Evolutionary conservation across 1,140 invertebrate species (phyloP), one percentile per base, ranked within the genome.

Genomic region (Achatina immaculata): DNA sequence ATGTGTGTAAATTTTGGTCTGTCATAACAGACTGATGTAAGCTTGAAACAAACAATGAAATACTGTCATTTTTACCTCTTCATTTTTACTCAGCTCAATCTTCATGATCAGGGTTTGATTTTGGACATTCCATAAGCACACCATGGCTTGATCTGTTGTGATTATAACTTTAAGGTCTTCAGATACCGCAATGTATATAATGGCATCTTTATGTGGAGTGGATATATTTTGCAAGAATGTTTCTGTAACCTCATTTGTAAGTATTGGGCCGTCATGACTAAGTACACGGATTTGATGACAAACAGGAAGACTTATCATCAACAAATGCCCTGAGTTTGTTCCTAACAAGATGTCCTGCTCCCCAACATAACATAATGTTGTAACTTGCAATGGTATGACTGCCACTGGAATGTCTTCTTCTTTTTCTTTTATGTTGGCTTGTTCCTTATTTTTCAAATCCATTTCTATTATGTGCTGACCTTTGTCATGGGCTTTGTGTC

Each of bases 91-190:
- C 1, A 58, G 74, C 24, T 62, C 28, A 62, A 76, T n/a, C 16
- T 55, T 76, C 55, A 62, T 76, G 34, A 21, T 38, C 51, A 76
- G 55, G 16, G 45, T 76, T 14, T n/a, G 31, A 62, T 76, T 62
- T 62, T 28, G n/a, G 24, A 31, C 45, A 58, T 51, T 34, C 78
- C 78, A 80, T 14, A 80, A 19, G 72, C 66, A 80, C 43, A 80
- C 45, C n/a, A 43, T 19, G 31, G 21, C 48, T 2, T 9, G 34
- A 36, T 80, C 78, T n/a, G 65, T 6, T n/a, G 43, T 71, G 68
- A 80, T 36, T 0, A 80, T 28, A 14, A 48, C 45, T 6, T 42
- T 43, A 7, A n/a, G 1, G 48, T 80, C 68, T 40, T 69, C 31
- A 3, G 78, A 80, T 28, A 68, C 11, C n/a, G 9, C 31, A 19